These are phyloP conservation scores for Taeniopygia guttata DNA, from an alignment of 2,797 vertebrate species.

Conservation along the genomic window DNA sequence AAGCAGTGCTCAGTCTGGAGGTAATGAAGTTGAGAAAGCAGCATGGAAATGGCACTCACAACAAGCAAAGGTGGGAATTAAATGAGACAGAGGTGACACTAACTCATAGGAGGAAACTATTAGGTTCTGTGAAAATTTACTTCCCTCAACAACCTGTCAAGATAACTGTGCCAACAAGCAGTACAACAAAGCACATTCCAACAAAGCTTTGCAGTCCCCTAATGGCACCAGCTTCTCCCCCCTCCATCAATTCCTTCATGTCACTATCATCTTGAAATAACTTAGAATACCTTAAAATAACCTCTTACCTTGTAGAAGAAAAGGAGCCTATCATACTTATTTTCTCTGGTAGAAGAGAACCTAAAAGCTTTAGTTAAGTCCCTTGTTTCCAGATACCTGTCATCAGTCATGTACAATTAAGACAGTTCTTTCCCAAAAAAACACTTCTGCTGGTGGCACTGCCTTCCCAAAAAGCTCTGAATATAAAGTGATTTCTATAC, in stretches of 20 bases:
- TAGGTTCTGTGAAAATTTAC: not conserved
- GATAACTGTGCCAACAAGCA: not conserved
- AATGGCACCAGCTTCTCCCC: not conserved
- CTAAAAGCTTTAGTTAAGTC: not conserved
- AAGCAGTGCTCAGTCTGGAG: not conserved
- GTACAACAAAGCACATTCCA: not conserved
- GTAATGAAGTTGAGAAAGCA: not conserved
- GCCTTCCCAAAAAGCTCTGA: not conserved
- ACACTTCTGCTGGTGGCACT: not conserved
- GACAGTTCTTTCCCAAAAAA: not conserved
- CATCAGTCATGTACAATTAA: not conserved
- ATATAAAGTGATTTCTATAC: not conserved
- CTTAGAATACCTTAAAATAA: not conserved
- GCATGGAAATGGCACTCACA: not conserved
- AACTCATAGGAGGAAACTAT: slow-evolving; percentile 2
- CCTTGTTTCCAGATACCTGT: not conserved
- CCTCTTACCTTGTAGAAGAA: not conserved
- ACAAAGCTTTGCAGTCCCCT: not conserved
- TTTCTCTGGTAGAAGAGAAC: not conserved
- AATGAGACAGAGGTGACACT: slow-evolving; percentile 29
- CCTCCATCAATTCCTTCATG: not conserved
- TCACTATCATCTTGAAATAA: not conserved
- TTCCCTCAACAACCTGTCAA: not conserved
- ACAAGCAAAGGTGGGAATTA: slow-evolving; percentile 32
- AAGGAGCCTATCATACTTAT: not conserved